phyloP scores from a whole-genome alignment of 2,797 vertebrate species.

The Peromyscus nudipes region DNA sequence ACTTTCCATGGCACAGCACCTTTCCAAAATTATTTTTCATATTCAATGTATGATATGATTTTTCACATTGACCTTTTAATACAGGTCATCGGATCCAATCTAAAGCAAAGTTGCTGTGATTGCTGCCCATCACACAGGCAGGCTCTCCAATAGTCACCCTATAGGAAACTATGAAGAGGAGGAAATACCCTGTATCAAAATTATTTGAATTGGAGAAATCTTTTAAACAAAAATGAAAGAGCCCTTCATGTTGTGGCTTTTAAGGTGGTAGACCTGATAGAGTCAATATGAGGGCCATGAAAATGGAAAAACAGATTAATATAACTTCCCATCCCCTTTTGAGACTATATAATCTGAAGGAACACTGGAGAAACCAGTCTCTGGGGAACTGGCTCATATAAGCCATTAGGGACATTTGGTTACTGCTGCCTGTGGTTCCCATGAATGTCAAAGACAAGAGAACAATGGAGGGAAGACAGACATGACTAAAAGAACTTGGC shows the following conservation, averaged over 20 bases:
- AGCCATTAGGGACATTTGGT: neutral
- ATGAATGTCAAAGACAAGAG: neutral
- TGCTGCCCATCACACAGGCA: neutral
- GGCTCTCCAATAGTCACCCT: neutral
- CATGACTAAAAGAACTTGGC: neutral
- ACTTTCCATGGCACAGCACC: neutral
- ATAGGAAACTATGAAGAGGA: neutral
- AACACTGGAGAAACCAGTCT: neutral
- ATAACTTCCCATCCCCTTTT: neutral
- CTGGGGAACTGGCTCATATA: neutral
- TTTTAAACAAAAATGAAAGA: neutral
- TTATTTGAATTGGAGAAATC: neutral
- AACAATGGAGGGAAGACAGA: neutral
- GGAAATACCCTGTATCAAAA: neutral
- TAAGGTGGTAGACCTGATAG: neutral
- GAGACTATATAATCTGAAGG: neutral
- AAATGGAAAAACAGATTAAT: neutral
- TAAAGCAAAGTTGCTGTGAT: neutral
- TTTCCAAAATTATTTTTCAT: conserved; percentile 55
- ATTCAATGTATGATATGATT: neutral
- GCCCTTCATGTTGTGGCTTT: neutral
- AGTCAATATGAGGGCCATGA: neutral
- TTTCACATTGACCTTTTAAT: conserved; percentile 36
- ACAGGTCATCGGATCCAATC: neutral
- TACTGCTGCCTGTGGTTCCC: neutral